phyloP scores from a whole-genome alignment of 1,140 invertebrate genomes.

The Eufriesea mexicana region DNA sequence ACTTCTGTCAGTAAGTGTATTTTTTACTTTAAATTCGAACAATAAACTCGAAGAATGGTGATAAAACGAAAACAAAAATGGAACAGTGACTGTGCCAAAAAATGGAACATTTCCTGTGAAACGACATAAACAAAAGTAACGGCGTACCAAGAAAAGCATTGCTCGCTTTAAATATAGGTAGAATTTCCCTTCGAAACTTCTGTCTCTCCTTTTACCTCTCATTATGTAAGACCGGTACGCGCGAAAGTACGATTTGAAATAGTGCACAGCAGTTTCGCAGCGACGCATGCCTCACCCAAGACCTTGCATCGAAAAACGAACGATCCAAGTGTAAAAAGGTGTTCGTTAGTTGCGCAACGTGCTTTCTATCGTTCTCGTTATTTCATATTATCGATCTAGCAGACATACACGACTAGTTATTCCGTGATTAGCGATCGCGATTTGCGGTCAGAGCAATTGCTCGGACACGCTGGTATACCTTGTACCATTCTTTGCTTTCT shows the following conservation, averaged over 20 bases:
- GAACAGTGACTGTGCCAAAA: too few relatives aligned
- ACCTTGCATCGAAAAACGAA: constrained; percentile 14
- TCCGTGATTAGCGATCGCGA: constrained; percentile 60
- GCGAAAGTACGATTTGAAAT: background rate
- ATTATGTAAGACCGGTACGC: background rate
- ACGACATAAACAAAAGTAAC: background rate
- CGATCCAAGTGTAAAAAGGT: constrained; percentile 24
- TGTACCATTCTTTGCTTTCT: constrained; percentile 56
- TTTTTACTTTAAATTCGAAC: too few relatives aligned
- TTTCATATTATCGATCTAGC: constrained; percentile 55
- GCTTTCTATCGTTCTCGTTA: constrained; percentile 54
- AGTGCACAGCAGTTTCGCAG: background rate
- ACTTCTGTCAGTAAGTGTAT: too few relatives aligned
- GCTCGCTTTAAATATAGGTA: too few relatives aligned
- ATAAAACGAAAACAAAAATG: too few relatives aligned
- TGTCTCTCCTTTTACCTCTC: background rate
- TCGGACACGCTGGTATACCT: constrained; percentile 43
- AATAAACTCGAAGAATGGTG: too few relatives aligned
- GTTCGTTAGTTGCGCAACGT: constrained; percentile 51
- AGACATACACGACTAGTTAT: constrained; percentile 44
- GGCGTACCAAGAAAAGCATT: too few relatives aligned
- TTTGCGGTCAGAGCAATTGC: constrained; percentile 44
- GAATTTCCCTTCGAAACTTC: background rate
- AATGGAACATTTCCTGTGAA: background rate
- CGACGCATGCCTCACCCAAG: background rate